Evolutionary conservation across 1,140 invertebrate genomes (phyloP).

Genomic region (Chionoecetes opilio): DNA sequence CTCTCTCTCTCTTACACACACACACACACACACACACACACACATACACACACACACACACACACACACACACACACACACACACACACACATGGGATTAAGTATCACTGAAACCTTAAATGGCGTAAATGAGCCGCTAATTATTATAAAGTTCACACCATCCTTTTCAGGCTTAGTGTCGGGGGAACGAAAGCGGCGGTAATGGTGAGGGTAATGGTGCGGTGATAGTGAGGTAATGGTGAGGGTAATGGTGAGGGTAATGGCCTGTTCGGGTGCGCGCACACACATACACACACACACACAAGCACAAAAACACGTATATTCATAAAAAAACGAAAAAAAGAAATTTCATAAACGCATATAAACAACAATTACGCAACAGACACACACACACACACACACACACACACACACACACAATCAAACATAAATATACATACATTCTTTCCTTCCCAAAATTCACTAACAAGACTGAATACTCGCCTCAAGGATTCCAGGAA

Average conservation of each 20-base stretch:
- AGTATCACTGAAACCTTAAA: not conserved
- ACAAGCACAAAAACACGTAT: not conserved
- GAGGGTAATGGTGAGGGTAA: too few species aligned
- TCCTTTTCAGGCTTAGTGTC: not conserved
- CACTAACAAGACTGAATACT: too few species aligned
- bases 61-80: too few species aligned
- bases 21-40: too few species aligned
- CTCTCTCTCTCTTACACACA: too few species aligned
- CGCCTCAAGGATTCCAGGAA: too few species aligned
- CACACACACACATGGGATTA: too few species aligned
- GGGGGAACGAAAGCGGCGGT: not conserved
- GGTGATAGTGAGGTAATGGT: not conserved
- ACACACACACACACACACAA: not conserved
- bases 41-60: too few species aligned
- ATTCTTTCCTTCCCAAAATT: too few species aligned
- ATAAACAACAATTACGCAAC: slow-evolving; percentile 44
- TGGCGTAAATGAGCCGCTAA: not conserved
- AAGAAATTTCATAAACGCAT: slow-evolving; percentile 31
- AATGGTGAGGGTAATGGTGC: not conserved
- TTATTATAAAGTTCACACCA: not conserved
- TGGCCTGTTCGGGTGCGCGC: not conserved
- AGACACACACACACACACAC: not conserved
- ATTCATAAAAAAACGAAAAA: not conserved
- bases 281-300: not conserved
- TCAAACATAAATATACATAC: not conserved